phyloP scores from a whole-genome alignment of 2,113 vertebrate species.

The Spheniscus mendiculus region DNA sequence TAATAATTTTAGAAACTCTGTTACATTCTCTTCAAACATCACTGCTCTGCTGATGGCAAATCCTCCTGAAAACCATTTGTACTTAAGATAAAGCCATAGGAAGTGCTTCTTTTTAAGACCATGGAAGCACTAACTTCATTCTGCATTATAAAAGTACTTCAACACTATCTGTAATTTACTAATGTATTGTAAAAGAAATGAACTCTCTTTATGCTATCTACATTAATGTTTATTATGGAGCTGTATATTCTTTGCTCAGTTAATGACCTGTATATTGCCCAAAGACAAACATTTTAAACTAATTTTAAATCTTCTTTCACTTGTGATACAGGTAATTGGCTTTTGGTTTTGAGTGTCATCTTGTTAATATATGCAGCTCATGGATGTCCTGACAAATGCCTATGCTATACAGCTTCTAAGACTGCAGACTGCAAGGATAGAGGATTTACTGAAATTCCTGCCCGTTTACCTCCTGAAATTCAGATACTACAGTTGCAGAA shows the following conservation, averaged over 20 bases:
- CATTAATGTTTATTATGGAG: not conserved
- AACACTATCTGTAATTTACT: not conserved
- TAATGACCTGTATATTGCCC: not conserved
- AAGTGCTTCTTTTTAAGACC: not conserved
- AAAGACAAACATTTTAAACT: not conserved
- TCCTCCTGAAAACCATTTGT: not conserved
- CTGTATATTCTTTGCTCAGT: not conserved
- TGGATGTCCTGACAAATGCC: slow-evolving; percentile 86
- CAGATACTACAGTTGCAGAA: slow-evolving; percentile 88
- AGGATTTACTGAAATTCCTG: slow-evolving; percentile 87
- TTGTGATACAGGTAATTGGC: slow-evolving; percentile 73
- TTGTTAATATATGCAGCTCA: slow-evolving; percentile 44
- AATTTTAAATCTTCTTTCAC: not conserved
- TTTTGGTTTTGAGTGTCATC: slow-evolving; percentile 66
- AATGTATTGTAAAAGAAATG: not conserved
- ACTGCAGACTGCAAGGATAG: slow-evolving; percentile 88
- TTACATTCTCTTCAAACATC: not conserved
- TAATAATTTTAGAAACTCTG: not conserved
- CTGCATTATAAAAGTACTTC: not conserved
- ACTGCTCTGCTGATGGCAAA: not conserved
- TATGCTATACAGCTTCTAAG: slow-evolving; percentile 80
- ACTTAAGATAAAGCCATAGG: not conserved
- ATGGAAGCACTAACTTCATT: not conserved
- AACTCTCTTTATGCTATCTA: not conserved
- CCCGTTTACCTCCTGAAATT: slow-evolving; percentile 81